Evolutionary conservation across 2,797 vertebrate species (phyloP), one percentile per base, ranked within the genome.

Genomic region (Hydrolagus colliei): DNA sequence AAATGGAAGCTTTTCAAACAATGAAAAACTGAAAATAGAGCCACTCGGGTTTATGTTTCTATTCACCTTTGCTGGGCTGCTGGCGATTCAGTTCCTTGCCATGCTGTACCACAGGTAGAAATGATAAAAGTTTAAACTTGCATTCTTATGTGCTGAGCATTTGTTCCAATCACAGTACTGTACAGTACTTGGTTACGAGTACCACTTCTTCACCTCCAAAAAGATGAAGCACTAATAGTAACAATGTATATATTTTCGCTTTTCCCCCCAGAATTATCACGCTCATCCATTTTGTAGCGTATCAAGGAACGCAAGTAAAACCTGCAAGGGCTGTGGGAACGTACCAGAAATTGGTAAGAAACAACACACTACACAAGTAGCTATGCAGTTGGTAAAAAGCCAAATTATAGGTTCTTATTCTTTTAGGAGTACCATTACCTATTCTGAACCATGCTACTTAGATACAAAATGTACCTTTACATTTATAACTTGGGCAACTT

Each of bases 51-150:
- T 95, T 88, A 96, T 96, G 95, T 96, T 95, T 88, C 91, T 95
- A 88, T 78, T 95, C 85, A 94, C 94, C 9, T 95, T 96, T 85
- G 93, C 93, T 10, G 0, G 94, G 78, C 92, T 95, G 86, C 91
- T 96, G 14, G 0, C 94, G 1, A 20, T 95, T 88, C 94, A 96
- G 90, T 95, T 95, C 88, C 16, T 95, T 87, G 93, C 95, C 41
- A 95, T 95, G 95, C 91, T 95, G 73, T 95, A 95, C 90, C 95
- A 95, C 92, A 94, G 95, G 94, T 95, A 92, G 87, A 18, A 18
- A 18, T 35, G 16, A 86, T 86, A 3, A 35, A 62, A 86, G 14
- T 13, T 11, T 62, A 32, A 14, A 13, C 52, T 14, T n/a, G 71
- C 2, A 72, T 14, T 72, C n/a, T 14, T 13, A 14, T 72, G 13